Conservation (phyloP, 2,113 vertebrate species). For the Plecotus auritus region DNA sequence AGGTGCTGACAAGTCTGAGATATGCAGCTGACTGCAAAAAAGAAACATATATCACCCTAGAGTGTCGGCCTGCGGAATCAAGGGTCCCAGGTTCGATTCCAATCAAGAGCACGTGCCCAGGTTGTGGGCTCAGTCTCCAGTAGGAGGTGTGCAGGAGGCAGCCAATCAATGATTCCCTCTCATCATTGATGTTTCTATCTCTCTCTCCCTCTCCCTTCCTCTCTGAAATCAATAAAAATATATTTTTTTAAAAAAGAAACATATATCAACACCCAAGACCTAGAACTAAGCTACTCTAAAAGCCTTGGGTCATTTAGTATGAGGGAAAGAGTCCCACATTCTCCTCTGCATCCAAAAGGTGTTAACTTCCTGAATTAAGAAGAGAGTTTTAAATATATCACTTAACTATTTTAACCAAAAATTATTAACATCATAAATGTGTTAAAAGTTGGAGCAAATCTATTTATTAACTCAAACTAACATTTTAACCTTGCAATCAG, state of each 20-base stretch:
- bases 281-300: neutral
- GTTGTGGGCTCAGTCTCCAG: too few species aligned
- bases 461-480: neutral
- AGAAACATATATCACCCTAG: neutral
- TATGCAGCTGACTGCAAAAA: neutral
- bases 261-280: neutral
- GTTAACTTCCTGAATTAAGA: neutral
- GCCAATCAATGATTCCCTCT: too few species aligned
- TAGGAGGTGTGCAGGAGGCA: too few species aligned
- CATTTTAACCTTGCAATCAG: neutral
- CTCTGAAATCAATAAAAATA: neutral
- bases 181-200: too few species aligned
- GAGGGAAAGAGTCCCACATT: neutral
- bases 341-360: neutral
- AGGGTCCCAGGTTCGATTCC: too few species aligned
- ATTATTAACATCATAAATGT: neutral
- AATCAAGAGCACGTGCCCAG: too few species aligned
- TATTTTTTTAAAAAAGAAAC: neutral
- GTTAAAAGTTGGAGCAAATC: neutral
- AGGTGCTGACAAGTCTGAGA: neutral
- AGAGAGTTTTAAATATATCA: neutral
- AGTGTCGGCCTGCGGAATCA: too few species aligned
- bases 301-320: neutral
- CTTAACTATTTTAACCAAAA: neutral
- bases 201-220: too few species aligned